Evolutionary conservation across 1,140 invertebrate species (phyloP).

Genomic region (Orchestia grillus): DNA sequence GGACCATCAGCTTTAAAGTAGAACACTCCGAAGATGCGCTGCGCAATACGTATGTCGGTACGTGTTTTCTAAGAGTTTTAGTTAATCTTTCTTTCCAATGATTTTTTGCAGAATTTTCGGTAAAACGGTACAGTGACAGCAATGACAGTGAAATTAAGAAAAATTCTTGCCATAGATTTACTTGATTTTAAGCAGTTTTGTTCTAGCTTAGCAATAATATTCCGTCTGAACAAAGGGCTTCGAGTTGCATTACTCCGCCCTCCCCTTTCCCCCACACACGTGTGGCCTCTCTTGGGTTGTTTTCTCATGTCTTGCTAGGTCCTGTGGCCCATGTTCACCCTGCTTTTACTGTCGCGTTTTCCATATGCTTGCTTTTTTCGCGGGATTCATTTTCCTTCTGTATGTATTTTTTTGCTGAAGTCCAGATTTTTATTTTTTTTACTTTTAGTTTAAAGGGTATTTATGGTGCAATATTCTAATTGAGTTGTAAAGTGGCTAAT

Average conservation of each 20-base stretch:
- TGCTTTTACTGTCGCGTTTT: background rate
- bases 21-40: too few species aligned
- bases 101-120: background rate
- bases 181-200: background rate
- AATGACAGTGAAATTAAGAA: background rate
- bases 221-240: background rate
- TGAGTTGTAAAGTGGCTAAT: background rate
- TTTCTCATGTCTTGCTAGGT: background rate
- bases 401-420: background rate
- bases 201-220: background rate
- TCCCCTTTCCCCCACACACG: background rate
- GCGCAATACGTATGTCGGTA: background rate
- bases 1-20: background rate
- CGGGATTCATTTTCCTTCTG: background rate
- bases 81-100: background rate
- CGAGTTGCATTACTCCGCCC: background rate
- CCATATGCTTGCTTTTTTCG: background rate
- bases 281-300: background rate
- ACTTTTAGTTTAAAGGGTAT: background rate
- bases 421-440: background rate
- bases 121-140: background rate
- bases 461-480: background rate
- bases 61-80: background rate
- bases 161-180: background rate
- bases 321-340: background rate